Percentiles rank a stretch among this genome's conserved stretches.
Evolutionary conservation across 92 coral and sea anemone genomes (phyloP).

Genomic region (Heliopora coerulea): DNA sequence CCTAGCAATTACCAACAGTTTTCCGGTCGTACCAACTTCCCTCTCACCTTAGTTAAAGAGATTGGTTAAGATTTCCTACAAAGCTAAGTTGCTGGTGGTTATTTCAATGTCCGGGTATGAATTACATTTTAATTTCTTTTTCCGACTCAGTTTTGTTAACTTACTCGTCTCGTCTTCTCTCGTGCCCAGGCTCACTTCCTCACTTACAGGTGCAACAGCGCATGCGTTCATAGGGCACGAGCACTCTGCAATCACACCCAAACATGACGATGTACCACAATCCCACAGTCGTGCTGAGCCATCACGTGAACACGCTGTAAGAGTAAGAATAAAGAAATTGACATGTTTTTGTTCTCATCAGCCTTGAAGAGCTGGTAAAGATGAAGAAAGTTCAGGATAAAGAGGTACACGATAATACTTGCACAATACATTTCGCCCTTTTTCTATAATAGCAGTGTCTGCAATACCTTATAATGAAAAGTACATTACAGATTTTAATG

Average conservation of each 20-base stretch:
- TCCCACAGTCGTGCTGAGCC: conserved; percentile 92
- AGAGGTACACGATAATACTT: conserved; percentile 26
- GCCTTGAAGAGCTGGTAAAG: no score
- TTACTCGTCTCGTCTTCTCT: conserved; percentile 51
- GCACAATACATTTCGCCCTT: conserved; percentile 88
- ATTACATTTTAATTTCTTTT: background rate
- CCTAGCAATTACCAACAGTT: conserved; percentile 69
- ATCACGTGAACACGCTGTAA: conserved; percentile 86
- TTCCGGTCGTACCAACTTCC: conserved; percentile 82
- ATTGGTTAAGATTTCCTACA: no score
- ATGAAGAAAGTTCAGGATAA: background rate
- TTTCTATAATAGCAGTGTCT: conserved; percentile 77
- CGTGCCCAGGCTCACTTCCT: conserved; percentile 15
- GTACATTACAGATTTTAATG: background rate
- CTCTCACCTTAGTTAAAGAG: conserved; percentile 83
- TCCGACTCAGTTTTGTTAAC: background rate
- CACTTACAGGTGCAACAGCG: conserved; percentile 48
- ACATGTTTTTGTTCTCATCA: no score
- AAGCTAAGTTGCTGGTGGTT: no score
- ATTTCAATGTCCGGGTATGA: no score
- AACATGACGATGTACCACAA: conserved; percentile 90
- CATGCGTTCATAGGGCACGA: conserved; percentile 82
- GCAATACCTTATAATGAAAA: conserved; percentile 62
- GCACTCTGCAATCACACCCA: conserved; percentile 65
- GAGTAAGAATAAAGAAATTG: no score